Evolutionary conservation across 2,113 vertebrate species (phyloP).

Genomic region (Gobiocypris rarus): DNA sequence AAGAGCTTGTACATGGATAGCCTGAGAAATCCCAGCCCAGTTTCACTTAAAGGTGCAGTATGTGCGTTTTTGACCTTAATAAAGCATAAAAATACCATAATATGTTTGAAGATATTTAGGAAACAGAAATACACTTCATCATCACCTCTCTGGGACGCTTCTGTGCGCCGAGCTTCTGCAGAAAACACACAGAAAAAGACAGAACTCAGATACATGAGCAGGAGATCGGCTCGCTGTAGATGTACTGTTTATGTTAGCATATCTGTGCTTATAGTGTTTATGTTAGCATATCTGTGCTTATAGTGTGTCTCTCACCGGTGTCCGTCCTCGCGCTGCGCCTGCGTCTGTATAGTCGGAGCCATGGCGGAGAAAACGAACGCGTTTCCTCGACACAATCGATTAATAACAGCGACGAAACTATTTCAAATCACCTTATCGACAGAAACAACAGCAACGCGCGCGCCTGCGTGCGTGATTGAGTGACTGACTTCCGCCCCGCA

Average conservation of each 20-base stretch:
- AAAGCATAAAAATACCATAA: too few species aligned
- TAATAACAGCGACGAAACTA: not conserved
- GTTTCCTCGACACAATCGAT: not conserved
- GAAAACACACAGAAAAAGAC: constrained; percentile 34
- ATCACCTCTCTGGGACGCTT: constrained; percentile 86
- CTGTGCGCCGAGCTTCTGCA: constrained; percentile 85
- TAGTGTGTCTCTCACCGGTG: constrained; percentile 71
- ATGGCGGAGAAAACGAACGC: constrained; percentile 57
- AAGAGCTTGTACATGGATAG: too few species aligned
- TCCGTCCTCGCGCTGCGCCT: constrained; percentile 82
- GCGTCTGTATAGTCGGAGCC: constrained; percentile 85
- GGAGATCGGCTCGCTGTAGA: too few species aligned
- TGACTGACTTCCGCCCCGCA: not conserved
- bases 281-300: too few species aligned
- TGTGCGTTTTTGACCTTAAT: too few species aligned
- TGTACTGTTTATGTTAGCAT: too few species aligned
- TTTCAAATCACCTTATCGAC: not conserved
- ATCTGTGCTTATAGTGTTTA: too few species aligned
- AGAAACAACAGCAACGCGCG: not conserved
- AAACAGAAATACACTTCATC: too few species aligned
- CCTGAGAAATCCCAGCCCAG: too few species aligned
- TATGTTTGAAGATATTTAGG: too few species aligned
- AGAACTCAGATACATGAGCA: not conserved
- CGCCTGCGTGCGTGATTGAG: too few species aligned
- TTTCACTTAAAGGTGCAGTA: too few species aligned